Conservation (phyloP, 2,888 invertebrate genomes). For the Cryptus viduatorius region DNA sequence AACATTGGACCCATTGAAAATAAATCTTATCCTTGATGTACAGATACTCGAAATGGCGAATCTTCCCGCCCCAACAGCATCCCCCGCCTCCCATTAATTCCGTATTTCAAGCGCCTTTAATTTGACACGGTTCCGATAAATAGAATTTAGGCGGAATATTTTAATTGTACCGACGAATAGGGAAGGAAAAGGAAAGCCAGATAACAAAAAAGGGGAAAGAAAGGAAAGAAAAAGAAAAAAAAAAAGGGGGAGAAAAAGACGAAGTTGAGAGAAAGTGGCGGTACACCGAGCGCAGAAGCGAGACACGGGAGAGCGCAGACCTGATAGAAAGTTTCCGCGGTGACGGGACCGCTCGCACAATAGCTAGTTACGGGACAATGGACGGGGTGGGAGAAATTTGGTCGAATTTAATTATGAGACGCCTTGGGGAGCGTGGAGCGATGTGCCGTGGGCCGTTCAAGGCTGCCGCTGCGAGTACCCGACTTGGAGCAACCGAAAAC, state of each 20-base stretch:
- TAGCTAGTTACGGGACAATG: slow-evolving; percentile 85
- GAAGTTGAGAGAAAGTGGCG: slow-evolving; percentile 56
- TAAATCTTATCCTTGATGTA: slow-evolving; percentile 72
- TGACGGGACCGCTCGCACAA: slow-evolving; percentile 81
- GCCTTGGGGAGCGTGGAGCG: slow-evolving; percentile 82
- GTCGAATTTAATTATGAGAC: slow-evolving; percentile 85
- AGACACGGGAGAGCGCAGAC: slow-evolving; percentile 53
- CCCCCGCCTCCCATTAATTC: slow-evolving; percentile 16
- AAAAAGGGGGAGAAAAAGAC: slow-evolving; percentile 19
- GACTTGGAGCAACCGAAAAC: slow-evolving; percentile 44
- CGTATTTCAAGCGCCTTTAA: slow-evolving; percentile 37
- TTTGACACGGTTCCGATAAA: slow-evolving; percentile 39
- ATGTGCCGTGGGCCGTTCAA: slow-evolving; percentile 74
- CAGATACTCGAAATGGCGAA: slow-evolving; percentile 2
- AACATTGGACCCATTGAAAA: slow-evolving; percentile 78
- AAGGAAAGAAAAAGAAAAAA: neutral
- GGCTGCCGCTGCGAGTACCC: slow-evolving; percentile 69
- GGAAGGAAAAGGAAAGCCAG: neutral
- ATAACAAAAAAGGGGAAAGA: neutral
- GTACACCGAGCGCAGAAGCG: slow-evolving; percentile 51
- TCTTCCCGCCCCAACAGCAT: neutral
- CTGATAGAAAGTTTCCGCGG: slow-evolving; percentile 78
- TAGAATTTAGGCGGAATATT: slow-evolving; percentile 37
- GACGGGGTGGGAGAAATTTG: slow-evolving; percentile 82
- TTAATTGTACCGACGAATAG: slow-evolving; percentile 32